phyloP scores from a whole-genome alignment of 2,888 invertebrate species.

The Megamerina dolium region DNA sequence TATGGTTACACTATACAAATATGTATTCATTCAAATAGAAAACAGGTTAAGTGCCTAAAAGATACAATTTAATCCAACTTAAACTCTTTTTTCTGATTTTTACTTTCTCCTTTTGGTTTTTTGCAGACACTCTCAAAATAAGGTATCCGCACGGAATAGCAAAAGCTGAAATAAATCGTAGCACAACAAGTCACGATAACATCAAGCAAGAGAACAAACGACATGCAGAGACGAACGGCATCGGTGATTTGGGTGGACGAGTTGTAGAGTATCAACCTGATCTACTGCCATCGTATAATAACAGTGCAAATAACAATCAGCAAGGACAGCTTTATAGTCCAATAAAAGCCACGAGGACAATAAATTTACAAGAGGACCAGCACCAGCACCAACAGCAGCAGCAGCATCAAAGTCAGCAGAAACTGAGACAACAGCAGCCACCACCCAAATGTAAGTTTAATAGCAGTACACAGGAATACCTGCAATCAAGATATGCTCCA shows the following conservation, averaged over 20 bases:
- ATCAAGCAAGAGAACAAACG: not conserved
- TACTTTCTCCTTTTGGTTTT: not conserved
- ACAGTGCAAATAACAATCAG: slow-evolving; percentile 15
- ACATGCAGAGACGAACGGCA: slow-evolving; percentile 12
- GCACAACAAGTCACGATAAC: not conserved
- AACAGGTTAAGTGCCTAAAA: too few species aligned
- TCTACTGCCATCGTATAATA: slow-evolving; percentile 28
- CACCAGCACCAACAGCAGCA: slow-evolving; percentile 20
- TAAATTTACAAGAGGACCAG: slow-evolving; percentile 27
- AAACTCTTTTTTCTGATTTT: too few species aligned
- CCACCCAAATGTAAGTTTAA: slow-evolving; percentile 26
- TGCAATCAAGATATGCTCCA: slow-evolving; percentile 27
- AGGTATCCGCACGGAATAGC: slow-evolving; percentile 21
- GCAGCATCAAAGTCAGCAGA: slow-evolving; percentile 19
- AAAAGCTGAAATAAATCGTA: slow-evolving; percentile 18
- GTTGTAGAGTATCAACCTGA: slow-evolving; percentile 33
- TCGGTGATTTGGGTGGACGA: slow-evolving; percentile 19
- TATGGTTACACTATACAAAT: too few species aligned
- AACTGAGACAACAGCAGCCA: slow-evolving; percentile 14
- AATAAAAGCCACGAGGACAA: slow-evolving; percentile 21
- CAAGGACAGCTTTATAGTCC: slow-evolving; percentile 22
- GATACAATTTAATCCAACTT: too few species aligned
- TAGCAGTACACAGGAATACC: slow-evolving; percentile 29
- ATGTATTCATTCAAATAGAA: too few species aligned
- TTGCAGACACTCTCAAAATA: slow-evolving; percentile 22